Evolutionary conservation across 2,797 vertebrate species (phyloP).

Genomic region (Squalus acanthias): DNA sequence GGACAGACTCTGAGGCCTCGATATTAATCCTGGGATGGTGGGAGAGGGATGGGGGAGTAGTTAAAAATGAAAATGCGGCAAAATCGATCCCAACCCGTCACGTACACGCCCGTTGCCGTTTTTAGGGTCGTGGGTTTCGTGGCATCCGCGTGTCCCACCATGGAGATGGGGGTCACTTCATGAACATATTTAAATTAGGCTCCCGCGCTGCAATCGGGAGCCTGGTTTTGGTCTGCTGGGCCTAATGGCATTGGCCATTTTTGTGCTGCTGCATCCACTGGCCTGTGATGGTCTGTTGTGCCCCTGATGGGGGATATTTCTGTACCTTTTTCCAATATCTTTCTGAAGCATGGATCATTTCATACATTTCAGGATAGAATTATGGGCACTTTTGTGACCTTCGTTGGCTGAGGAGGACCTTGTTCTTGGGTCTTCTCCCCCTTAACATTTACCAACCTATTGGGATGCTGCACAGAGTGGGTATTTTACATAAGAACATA

Average conservation of each 20-base stretch:
- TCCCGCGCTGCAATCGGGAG: too few species aligned
- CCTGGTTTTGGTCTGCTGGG: not conserved
- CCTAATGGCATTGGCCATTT: not conserved
- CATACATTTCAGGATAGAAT: not conserved
- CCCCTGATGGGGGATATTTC: not conserved
- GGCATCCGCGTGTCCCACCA: too few species aligned
- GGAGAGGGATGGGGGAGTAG: too few species aligned
- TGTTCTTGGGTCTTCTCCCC: not conserved
- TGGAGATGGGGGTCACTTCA: too few species aligned
- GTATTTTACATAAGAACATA: too few species aligned
- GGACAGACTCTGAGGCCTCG: too few species aligned
- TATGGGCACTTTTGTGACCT: not conserved
- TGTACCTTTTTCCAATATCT: not conserved
- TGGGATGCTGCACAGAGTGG: not conserved
- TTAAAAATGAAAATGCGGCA: too few species aligned
- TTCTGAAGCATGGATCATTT: not conserved
- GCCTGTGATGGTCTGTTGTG: not conserved
- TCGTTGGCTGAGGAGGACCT: not conserved
- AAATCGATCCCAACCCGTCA: too few species aligned
- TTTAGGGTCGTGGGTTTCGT: too few species aligned
- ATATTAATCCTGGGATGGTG: too few species aligned
- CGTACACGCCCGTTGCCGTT: too few species aligned
- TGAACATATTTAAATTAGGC: too few species aligned
- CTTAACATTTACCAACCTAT: not conserved
- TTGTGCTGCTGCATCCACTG: not conserved